Percentiles rank a stretch among this genome's conserved stretches.
These are phyloP conservation scores for Caenorhabditis sulstoni DNA, from an alignment of 2,888 invertebrate species.

Conservation along the genomic window DNA sequence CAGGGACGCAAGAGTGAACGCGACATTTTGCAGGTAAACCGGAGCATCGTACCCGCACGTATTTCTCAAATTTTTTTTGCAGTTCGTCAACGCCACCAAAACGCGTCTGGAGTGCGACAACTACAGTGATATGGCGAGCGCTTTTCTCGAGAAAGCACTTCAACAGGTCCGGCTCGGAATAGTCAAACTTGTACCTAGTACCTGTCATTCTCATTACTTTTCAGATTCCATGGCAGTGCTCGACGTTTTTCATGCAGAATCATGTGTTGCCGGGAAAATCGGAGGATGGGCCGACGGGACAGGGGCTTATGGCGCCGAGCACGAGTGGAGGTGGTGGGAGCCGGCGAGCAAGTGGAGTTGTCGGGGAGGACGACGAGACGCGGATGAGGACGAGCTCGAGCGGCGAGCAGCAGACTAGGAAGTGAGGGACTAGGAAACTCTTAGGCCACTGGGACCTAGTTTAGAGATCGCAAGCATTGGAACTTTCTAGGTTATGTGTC, in stretches of 20 bases:
- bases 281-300: neutral
- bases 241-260: constrained; percentile 58
- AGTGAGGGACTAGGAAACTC: too few relatives aligned
- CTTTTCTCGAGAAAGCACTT: constrained; percentile 43
- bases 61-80: too few relatives aligned
- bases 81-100: constrained; percentile 62
- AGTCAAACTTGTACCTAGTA: too few relatives aligned
- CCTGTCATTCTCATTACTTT: too few relatives aligned
- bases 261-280: constrained; percentile 41
- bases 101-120: constrained; percentile 54
- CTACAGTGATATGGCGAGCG: constrained; percentile 34
- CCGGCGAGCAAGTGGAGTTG: neutral
- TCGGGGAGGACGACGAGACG: constrained; percentile 13
- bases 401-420: constrained; percentile 34
- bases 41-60: too few relatives aligned
- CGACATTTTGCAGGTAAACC: constrained; percentile 64
- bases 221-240: constrained; percentile 55
- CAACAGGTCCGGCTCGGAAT: constrained; percentile 35
- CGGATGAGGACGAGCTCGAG: constrained; percentile 41
- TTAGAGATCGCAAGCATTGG: too few relatives aligned
- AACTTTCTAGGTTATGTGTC: too few relatives aligned
- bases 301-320: constrained; percentile 13
- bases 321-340: constrained; percentile 2
- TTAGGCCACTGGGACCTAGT: too few relatives aligned
- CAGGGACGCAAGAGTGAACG: constrained; percentile 74